Evolutionary conservation across 2,888 invertebrate species (phyloP).

Genomic region (Dioctria rufipes): DNA sequence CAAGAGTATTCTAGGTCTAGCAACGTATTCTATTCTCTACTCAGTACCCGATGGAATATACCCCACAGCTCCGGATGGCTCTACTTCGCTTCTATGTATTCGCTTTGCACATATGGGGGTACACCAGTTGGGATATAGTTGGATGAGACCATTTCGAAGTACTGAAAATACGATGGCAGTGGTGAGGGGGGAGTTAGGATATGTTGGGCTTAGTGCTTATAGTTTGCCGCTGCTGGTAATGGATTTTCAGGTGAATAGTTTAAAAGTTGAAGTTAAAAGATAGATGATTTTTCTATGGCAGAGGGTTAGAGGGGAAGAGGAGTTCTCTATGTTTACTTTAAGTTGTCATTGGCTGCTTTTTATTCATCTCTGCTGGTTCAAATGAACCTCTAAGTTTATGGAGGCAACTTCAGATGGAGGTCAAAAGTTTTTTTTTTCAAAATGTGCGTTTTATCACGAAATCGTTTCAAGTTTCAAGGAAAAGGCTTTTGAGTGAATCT

Average conservation of each 20-base stretch:
- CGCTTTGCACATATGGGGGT: too few species aligned
- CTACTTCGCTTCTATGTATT: conserved; percentile 28
- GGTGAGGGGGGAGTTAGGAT: not conserved
- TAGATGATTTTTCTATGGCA: too few species aligned
- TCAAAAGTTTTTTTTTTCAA: not conserved
- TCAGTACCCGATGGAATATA: not conserved
- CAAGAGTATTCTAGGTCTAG: not conserved
- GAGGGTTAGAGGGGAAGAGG: not conserved
- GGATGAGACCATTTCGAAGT: too few species aligned
- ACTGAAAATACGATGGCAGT: not conserved
- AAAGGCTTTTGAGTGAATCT: too few species aligned
- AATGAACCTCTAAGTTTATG: not conserved
- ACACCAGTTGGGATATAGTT: not conserved
- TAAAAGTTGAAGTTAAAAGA: conserved; percentile 11
- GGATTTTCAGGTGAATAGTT: conserved; percentile 48
- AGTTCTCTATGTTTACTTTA: conserved; percentile 18
- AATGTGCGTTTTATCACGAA: not conserved
- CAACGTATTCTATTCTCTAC: too few species aligned
- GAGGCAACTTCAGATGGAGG: not conserved
- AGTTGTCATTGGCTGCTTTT: not conserved
- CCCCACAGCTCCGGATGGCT: not conserved
- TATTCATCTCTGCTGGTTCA: not conserved
- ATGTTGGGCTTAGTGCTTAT: conserved; percentile 22
- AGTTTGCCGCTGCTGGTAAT: conserved; percentile 43
- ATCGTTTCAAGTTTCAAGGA: too few species aligned